Evolutionary conservation across 2,113 vertebrate species (phyloP), one percentile per base, ranked within the genome.

Genomic region (Dicrurus megarhynchus): DNA sequence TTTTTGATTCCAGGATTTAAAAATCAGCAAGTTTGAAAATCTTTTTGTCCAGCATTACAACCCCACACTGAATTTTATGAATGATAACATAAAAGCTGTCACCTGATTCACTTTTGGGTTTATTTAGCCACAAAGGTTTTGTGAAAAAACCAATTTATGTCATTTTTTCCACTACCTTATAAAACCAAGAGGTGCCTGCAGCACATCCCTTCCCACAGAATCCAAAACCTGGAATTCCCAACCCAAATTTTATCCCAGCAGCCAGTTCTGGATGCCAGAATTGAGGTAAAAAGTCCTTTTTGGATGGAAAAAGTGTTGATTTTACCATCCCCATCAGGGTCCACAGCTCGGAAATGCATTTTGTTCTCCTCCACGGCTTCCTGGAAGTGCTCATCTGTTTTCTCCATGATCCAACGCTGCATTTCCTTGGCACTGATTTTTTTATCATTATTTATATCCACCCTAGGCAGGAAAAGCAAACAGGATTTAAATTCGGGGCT

Each of bases 271-370:
- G 42, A 14, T 7, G 1, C 11, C 4, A 21, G 26, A 41, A 77
- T 2, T 3, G 26, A 41, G 1, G 16, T 5, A 0, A 42, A 26
- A 53, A 9, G 3, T 9, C 46, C 18, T 6, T 33, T 27, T 30
- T 32, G 41, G 22, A 18, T 3, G 4, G 42, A 11, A 19, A 46
- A 78, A 11, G 10, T 0, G 0, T 2, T 10, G 33, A 11, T 37
- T 98, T 97, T 91, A 99, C 99, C 99, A 2, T 99, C 98, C 1
- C 98, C 98, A 24, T 99, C 99, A 0, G 99, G 99, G 87, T 99
- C 99, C 11, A 99, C 99, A 0, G 99, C 98, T 9, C 67, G 95
- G 96, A 99, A 99, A 77, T 99, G 99, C 59, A 98, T 98, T 90
- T 98, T 99, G 95, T 99, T 99, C 94, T 99, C 99, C 23, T 96